Evolutionary conservation across 1,140 invertebrate species (phyloP), one percentile per base, ranked within the genome.

Genomic region (Drosophila paulistorum): DNA sequence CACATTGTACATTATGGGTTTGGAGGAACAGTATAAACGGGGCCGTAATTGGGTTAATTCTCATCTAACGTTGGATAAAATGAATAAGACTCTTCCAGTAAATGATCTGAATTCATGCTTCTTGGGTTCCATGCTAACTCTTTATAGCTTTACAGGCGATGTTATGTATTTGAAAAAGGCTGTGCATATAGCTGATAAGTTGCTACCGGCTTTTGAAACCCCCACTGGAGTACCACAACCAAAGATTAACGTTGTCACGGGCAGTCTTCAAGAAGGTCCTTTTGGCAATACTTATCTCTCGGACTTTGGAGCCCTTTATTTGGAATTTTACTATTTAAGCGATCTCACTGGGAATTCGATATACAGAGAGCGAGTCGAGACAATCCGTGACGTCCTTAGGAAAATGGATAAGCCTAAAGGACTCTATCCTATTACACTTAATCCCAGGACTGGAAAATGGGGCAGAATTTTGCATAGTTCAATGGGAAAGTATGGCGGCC

Each of bases 41-140:
- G 98, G 96, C 1, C 93, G 96, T 17, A 96, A 99, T 80, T 99
- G 98, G 98, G 95, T 99, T 37, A 96, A 95, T 0, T 94, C 96
- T 30, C 95, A 97, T 90, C 94, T 99, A 30, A 94, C 96, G 79
- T 95, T 99, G 55, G 94, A 96, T 84, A 94, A 96, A 81, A 96
- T 98, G 91, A 95, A 95, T 81, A 93, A 95, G 2, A 97, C 99
- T 77, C 93, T 99, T 72, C 99, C 98, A 0, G 97, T 99, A n/a
- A 99, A 99, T 94, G 98, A 99, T 93, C 97, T 96, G 41, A 99
- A 98, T 89, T 99, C 99, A 89, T 95, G 98, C 37, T 99, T 99
- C 93, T 95, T 99, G 79, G 98, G 98, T 35, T 98, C 98, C 13
- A 93, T 99, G 48, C 93, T 99, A 37, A 95, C 98, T 1, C 96